phyloP scores from a whole-genome alignment of 2,888 invertebrate genomes.

The Crossocerus cetratus region DNA sequence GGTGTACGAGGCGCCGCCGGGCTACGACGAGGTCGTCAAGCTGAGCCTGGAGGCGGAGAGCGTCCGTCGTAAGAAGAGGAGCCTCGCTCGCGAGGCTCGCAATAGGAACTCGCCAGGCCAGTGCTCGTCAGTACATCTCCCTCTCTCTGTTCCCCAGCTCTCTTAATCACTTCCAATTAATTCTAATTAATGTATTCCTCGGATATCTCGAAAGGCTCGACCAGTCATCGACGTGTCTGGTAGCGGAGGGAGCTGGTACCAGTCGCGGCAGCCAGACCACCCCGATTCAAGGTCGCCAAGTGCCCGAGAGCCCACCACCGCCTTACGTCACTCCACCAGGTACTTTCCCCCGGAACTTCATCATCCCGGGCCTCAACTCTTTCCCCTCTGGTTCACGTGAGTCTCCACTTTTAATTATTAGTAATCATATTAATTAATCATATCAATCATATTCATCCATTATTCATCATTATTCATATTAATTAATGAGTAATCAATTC shows the following conservation, averaged over 20 bases:
- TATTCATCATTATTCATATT: too few species aligned
- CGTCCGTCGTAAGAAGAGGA: conserved; percentile 61
- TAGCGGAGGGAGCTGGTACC: conserved; percentile 47
- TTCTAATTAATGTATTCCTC: too few species aligned
- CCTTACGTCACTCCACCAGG: conserved; percentile 72
- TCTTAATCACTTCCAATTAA: background rate
- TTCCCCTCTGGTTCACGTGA: background rate
- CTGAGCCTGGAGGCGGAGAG: conserved; percentile 78
- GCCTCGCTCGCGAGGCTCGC: conserved; percentile 46
- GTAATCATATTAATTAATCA: too few species aligned
- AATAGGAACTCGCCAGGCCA: conserved; percentile 62
- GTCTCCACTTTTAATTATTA: too few species aligned
- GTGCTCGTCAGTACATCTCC: conserved; percentile 64
- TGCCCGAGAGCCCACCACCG: conserved; percentile 74
- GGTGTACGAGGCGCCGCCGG: conserved; percentile 84
- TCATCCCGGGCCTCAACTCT: conserved; percentile 4
- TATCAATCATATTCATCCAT: too few species aligned
- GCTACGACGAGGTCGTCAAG: conserved; percentile 84
- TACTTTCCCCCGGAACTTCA: conserved; percentile 57
- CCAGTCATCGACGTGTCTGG: conserved; percentile 47
- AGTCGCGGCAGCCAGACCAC: conserved; percentile 53
- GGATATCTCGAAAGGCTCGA: conserved; percentile 48
- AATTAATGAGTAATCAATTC: too few species aligned
- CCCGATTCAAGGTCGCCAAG: background rate
- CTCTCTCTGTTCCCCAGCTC: too few species aligned